Base-by-base conservation (phyloP, 53 echinoderm and acorn worm genomes). In the Henricia sp. region DNA sequence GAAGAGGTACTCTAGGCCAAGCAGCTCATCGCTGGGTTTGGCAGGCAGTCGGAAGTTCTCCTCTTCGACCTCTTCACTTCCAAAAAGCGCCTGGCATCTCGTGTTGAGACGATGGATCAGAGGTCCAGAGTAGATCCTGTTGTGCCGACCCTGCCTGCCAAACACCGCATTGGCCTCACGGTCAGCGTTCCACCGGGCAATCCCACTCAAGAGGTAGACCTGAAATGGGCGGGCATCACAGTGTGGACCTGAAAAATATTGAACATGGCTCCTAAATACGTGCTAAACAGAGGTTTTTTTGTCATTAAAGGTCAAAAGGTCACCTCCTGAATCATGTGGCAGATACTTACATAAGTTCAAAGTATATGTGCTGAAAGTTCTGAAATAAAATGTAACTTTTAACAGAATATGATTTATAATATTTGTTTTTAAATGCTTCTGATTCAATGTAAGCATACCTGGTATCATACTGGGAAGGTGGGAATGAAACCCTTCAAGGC, bases 171-270 rank as follows among this genome's bases (percentile, higher is more conserved):
- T n/a, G n/a, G 90, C 34, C 36, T 84, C 58, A 0, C 50, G 41
- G 35, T 90, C 78, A 3, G 90, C 32, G 70, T 90, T 84, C 90
- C 89, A 89, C 14, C 89, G 39, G 13, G 38, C 74, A 52, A 89
- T 89, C 4, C 89, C 89, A 62, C 72, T 62, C 2, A 88, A 52
- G 0, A 88, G 60, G 23, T 89, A 89, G 19, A 89, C 89, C 56
- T 89, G 84, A 24, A 89, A 89, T 2, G 75, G 89, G 9, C 51
- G 16, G 50, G 87, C 78, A 40, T 48, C 69, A 78, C 69, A 80
- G 68, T 42, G 68, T 25, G 70, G 68, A 8, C 80, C 80, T 84
- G 71, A 27, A 82, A n/a, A n/a, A n/a, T n/a, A n/a, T n/a, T n/a
- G n/a, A n/a, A n/a, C n/a, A n/a, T n/a, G n/a, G n/a, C n/a, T n/a